phyloP scores from a whole-genome alignment of 1,140 invertebrate species.

The Globodera rostochiensis region DNA sequence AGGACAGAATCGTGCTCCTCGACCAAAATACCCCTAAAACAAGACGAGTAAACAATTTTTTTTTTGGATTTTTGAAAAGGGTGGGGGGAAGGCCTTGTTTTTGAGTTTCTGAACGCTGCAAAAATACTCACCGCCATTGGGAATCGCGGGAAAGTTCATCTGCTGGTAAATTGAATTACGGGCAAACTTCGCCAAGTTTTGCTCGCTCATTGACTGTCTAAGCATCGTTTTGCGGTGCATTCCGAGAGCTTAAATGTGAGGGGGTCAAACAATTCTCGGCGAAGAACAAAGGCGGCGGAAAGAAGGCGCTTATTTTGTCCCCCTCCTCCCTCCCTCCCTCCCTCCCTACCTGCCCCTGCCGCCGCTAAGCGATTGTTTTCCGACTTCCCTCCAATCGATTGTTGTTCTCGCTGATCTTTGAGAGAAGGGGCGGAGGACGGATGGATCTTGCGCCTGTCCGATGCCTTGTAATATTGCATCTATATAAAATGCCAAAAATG shows the following conservation, averaged over 20 bases:
- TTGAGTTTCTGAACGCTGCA: neutral
- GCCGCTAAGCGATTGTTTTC: neutral
- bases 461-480: neutral
- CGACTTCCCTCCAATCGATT: neutral
- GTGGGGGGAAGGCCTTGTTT: no score
- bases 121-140: neutral
- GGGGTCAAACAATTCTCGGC: neutral
- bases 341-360: neutral
- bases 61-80: neutral
- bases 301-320: neutral
- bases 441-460: slow-evolving; percentile 14
- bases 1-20: no score
- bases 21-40: no score
- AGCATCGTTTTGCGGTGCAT: slow-evolving; percentile 3
- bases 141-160: neutral
- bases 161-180: slow-evolving; percentile 1
- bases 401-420: slow-evolving; percentile 5
- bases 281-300: neutral
- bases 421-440: neutral
- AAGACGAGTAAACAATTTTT: no score
- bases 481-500: neutral
- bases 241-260: neutral
- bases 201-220: slow-evolving; percentile 13
- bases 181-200: neutral
- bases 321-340: neutral